phyloP scores from a whole-genome alignment of 2,113 vertebrate genomes.

The Oenanthe oenanthe region DNA sequence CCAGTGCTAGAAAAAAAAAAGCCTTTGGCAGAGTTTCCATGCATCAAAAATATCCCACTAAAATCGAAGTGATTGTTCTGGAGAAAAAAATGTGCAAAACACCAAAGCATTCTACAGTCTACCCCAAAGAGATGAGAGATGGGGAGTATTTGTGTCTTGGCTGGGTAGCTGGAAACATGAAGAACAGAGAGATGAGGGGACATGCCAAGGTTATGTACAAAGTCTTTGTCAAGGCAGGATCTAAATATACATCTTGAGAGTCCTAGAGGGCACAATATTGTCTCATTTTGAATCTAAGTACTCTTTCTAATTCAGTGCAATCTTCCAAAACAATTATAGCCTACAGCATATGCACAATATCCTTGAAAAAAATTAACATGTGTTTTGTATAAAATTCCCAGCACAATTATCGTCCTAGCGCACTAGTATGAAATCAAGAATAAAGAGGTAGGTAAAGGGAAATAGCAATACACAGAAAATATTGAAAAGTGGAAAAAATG shows the following conservation, averaged over 20 bases:
- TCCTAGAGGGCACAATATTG: slow-evolving; percentile 33
- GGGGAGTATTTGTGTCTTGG: background rate
- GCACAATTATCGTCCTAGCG: background rate
- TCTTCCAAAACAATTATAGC: slow-evolving; percentile 59
- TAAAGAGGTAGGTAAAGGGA: background rate
- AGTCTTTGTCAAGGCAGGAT: slow-evolving; percentile 10
- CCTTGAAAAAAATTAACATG: slow-evolving; percentile 29
- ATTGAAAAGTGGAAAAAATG: background rate
- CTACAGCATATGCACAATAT: background rate
- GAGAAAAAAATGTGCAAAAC: background rate
- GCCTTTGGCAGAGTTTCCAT: background rate
- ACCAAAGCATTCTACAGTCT: background rate
- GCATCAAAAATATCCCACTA: background rate
- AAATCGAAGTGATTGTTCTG: background rate
- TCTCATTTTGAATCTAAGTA: slow-evolving; percentile 6
- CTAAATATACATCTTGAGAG: slow-evolving; percentile 15
- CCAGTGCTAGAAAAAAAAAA: background rate
- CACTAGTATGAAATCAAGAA: background rate
- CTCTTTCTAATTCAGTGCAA: slow-evolving; percentile 25
- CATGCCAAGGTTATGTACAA: background rate
- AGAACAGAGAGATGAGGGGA: background rate
- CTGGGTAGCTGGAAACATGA: background rate
- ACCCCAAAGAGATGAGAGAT: background rate
- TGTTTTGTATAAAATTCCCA: slow-evolving; percentile 30
- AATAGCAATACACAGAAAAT: background rate